These are phyloP conservation scores for Galbula dea DNA, from an alignment of 2,113 vertebrate genomes.

Conservation along the genomic window DNA sequence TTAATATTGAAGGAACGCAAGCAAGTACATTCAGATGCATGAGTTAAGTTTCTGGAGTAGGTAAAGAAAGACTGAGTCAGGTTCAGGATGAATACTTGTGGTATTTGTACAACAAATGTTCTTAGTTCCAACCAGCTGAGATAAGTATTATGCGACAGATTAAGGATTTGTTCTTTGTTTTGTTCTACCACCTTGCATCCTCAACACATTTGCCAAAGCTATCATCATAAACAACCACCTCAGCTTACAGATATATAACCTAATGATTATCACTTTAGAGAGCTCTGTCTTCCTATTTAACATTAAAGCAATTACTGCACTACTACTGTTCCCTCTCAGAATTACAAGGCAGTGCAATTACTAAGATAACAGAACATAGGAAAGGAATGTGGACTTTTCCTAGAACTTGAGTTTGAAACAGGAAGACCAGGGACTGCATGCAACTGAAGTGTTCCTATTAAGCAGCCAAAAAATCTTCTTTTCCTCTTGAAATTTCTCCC, in stretches of 20 bases:
- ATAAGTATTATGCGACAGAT: background rate
- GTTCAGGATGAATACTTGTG: background rate
- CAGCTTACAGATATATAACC: background rate
- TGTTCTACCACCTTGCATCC: background rate
- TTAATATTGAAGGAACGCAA: background rate
- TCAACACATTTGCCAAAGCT: background rate
- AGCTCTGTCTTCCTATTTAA: background rate
- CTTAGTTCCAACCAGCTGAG: background rate
- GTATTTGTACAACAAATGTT: background rate
- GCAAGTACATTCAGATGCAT: background rate
- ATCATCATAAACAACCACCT: background rate
- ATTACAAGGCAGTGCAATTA: background rate
- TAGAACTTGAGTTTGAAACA: background rate
- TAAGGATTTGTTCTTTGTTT: background rate
- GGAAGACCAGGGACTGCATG: background rate
- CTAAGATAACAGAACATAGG: background rate
- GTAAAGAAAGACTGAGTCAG: background rate
- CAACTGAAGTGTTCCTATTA: background rate
- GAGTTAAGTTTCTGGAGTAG: background rate
- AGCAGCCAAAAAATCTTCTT: background rate
- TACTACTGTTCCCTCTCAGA: background rate
- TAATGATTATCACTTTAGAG: background rate
- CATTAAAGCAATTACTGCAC: background rate
- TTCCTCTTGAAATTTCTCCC: background rate
- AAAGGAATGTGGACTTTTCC: background rate